Conservation (phyloP, 2,113 vertebrate species). For the Phyllostomus discolor region DNA sequence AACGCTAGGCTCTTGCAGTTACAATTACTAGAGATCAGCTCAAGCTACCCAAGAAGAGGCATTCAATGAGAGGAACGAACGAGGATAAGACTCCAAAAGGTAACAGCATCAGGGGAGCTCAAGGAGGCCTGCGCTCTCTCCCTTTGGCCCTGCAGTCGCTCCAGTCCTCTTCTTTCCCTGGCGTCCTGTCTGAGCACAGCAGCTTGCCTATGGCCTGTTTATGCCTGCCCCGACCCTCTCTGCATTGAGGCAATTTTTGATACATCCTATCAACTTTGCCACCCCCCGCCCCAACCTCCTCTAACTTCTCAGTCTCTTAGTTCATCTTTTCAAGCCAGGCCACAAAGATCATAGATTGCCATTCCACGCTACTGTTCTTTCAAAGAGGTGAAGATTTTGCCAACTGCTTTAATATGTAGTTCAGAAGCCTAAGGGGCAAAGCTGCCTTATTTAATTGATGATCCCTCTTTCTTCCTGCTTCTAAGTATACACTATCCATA, state of each 20-base stretch:
- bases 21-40: neutral
- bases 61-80: neutral
- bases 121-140: fast-evolving
- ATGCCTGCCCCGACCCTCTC: neutral
- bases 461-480: neutral
- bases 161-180: neutral
- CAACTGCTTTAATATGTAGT: neutral
- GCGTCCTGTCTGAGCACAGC: neutral
- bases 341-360: neutral
- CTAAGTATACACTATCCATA: neutral
- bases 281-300: neutral
- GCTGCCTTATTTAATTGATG: neutral
- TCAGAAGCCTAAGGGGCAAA: neutral
- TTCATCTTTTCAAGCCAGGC: neutral
- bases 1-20: neutral
- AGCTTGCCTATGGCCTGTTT: neutral
- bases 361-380: neutral
- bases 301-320: neutral
- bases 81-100: neutral
- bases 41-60: neutral
- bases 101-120: neutral
- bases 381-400: neutral
- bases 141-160: neutral
- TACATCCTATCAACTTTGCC: neutral
- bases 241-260: neutral